Conservation (phyloP, 2,113 vertebrate genomes). For the Crotalus viridis region DNA sequence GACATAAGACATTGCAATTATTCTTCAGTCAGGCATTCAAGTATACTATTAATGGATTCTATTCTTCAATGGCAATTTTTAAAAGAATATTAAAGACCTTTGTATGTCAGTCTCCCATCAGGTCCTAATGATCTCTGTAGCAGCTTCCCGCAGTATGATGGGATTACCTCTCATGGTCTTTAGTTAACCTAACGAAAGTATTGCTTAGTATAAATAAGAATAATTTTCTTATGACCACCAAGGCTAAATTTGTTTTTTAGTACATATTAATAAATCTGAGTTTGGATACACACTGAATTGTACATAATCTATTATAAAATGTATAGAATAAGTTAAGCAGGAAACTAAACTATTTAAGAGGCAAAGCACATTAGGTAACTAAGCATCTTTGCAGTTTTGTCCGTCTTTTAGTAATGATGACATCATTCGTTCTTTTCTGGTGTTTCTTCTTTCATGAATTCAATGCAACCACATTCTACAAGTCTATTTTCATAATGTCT, state of each 20-base stretch:
- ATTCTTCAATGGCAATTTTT: background rate
- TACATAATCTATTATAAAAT: background rate
- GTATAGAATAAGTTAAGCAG: background rate
- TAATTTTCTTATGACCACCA: background rate
- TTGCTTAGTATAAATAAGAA: background rate
- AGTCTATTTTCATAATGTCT: too few species aligned
- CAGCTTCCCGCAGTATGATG: background rate
- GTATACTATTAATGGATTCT: background rate
- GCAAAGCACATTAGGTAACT: background rate
- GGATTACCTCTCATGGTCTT: background rate
- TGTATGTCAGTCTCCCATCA: background rate
- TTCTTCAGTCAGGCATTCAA: background rate
- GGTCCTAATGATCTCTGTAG: background rate
- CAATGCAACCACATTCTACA: too few species aligned
- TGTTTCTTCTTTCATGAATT: too few species aligned
- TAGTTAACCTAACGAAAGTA: background rate
- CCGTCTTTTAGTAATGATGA: too few species aligned
- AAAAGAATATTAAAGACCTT: background rate
- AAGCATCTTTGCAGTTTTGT: background rate
- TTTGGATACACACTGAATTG: background rate
- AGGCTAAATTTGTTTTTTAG: background rate
- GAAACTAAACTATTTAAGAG: background rate
- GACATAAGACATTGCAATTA: background rate
- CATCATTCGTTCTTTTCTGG: too few species aligned
- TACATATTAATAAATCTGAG: background rate